Evolutionary conservation across 2,113 vertebrate species (phyloP).

Genomic region (Sterrhoptilus dennistouni): DNA sequence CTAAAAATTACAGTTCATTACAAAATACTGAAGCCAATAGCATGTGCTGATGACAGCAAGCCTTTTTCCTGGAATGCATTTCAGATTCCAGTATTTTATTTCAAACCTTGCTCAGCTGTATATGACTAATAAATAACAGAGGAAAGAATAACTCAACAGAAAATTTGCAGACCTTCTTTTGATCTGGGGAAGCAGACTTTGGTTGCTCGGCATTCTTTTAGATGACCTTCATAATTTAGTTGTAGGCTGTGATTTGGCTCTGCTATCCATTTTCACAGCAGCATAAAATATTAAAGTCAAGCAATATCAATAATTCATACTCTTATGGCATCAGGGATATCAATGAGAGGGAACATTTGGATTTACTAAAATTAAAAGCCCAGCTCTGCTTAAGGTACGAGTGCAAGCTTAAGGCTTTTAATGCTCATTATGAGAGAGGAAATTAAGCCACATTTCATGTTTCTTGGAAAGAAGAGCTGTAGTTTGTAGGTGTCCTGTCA

Average conservation of each 20-base stretch:
- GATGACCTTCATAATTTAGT: slow-evolving; percentile 52
- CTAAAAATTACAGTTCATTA: slow-evolving; percentile 33
- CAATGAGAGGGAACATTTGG: slow-evolving; percentile 10
- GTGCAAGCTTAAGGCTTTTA: slow-evolving; percentile 24
- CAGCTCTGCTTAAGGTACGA: background rate
- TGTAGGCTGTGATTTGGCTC: slow-evolving; percentile 27
- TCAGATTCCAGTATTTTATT: slow-evolving; percentile 41
- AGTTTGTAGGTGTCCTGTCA: background rate
- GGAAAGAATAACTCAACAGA: slow-evolving; percentile 55
- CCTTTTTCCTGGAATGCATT: slow-evolving; percentile 48
- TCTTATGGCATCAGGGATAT: background rate
- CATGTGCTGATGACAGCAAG: slow-evolving; percentile 48
- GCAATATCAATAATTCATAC: slow-evolving; percentile 63
- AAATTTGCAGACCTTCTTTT: slow-evolving; percentile 48
- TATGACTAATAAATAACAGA: slow-evolving; percentile 57
- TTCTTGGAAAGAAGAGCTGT: slow-evolving; percentile 18
- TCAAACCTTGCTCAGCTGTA: slow-evolving; percentile 35
- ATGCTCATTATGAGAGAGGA: background rate
- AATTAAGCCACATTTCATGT: slow-evolving; percentile 4
- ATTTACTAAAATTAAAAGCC: slow-evolving; percentile 41
- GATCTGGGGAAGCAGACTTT: slow-evolving; percentile 28
- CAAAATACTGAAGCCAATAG: slow-evolving; percentile 31
- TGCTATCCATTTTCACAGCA: slow-evolving; percentile 27
- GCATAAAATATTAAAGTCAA: slow-evolving; percentile 62
- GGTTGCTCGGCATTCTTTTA: slow-evolving; percentile 8